Evolutionary conservation across 1,140 invertebrate genomes (phyloP).

Genomic region (Drosophila nebulosa): DNA sequence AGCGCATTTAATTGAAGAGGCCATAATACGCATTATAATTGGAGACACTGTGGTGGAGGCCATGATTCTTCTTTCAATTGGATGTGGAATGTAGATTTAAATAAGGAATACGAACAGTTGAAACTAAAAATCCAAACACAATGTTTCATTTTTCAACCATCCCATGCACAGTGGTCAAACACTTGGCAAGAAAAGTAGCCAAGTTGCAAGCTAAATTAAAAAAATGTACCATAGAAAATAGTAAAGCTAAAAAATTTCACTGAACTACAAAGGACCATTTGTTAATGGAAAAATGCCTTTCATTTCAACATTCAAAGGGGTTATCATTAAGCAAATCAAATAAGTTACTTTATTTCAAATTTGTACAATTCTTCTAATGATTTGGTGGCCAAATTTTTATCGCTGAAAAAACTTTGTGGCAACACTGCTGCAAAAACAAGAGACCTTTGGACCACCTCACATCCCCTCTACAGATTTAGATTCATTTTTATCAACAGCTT

Average conservation of each 20-base stretch:
- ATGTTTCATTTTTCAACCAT: background rate
- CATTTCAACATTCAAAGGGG: too few species aligned
- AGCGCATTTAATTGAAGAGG: slow-evolving; percentile 84
- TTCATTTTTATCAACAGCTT: slow-evolving; percentile 27
- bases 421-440: slow-evolving; percentile 30
- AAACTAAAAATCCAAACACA: background rate
- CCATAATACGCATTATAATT: slow-evolving; percentile 82
- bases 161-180: background rate
- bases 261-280: too few species aligned
- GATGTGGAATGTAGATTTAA: slow-evolving; percentile 19
- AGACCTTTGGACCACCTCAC: slow-evolving; percentile 70
- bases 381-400: background rate
- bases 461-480: slow-evolving; percentile 5
- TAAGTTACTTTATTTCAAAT: too few species aligned
- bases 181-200: background rate
- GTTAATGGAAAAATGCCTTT: too few species aligned
- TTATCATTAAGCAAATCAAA: too few species aligned
- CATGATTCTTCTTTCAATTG: slow-evolving; percentile 20
- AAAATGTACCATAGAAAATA: too few species aligned
- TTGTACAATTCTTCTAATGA: too few species aligned
- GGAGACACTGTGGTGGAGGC: slow-evolving; percentile 52
- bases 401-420: slow-evolving; percentile 13
- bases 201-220: background rate
- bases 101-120: slow-evolving; percentile 9
- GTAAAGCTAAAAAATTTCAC: too few species aligned